phyloP scores from a whole-genome alignment of 2,113 vertebrate genomes.

The Rostratula benghalensis region DNA sequence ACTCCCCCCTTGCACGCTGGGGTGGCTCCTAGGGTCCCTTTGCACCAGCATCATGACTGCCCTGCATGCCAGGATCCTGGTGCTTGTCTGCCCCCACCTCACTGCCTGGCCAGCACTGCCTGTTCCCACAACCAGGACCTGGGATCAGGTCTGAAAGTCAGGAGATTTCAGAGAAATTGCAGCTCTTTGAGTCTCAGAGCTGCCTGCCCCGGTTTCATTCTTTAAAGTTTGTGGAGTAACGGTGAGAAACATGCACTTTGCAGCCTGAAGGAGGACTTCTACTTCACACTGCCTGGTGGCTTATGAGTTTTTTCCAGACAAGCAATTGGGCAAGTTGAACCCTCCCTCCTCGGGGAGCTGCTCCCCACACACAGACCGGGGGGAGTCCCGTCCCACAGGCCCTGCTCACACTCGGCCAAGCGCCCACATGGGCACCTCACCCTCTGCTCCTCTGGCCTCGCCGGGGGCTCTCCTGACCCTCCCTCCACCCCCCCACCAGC shows the following conservation, averaged over 20 bases:
- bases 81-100: too few relatives aligned
- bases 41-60: neutral
- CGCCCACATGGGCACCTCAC: neutral
- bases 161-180: fast-evolving
- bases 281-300: neutral
- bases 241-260: fast-evolving
- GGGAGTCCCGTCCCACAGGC: neutral
- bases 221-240: neutral
- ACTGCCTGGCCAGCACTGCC: neutral
- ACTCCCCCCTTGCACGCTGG: too few relatives aligned
- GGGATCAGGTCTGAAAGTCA: neutral
- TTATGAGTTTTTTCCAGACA: neutral
- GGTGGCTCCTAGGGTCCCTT: too few relatives aligned
- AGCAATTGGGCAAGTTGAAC: neutral
- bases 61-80: neutral
- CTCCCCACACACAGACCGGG: fast-evolving
- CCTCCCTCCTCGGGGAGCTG: neutral
- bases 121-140: neutral
- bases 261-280: neutral
- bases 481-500: neutral
- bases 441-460: neutral
- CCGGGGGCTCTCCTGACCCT: neutral
- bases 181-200: fast-evolving
- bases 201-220: neutral
- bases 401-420: fast-evolving